A percentile compares a stretch with the other conserved stretches of the same genome.
Conservation (phyloP, 2,797 vertebrate genomes). For the Zalophus californianus region DNA sequence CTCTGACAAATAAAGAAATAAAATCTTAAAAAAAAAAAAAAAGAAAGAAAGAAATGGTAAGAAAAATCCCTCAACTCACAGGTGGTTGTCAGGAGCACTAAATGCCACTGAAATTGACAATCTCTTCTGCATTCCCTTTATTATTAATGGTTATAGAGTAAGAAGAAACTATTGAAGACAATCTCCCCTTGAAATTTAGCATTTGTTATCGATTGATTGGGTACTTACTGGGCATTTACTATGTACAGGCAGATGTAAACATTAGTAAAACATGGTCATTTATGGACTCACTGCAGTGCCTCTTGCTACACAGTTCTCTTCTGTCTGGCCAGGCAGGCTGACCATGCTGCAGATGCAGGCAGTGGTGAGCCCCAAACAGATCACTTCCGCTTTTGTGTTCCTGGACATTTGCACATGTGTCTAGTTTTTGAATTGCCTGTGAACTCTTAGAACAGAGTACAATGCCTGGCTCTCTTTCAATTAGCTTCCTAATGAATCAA, state of each 20-base stretch:
- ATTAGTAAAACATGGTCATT: background rate
- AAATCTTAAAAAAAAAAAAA: no score
- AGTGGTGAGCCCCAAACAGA: accelerated
- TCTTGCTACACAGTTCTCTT: background rate
- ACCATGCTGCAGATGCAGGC: no score
- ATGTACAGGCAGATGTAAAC: background rate
- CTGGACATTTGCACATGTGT: background rate
- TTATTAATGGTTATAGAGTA: background rate
- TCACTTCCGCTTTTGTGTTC: background rate
- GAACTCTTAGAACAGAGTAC: background rate
- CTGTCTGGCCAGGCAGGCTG: background rate
- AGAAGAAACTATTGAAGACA: background rate
- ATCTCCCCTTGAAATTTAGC: background rate
- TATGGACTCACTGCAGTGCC: no score
- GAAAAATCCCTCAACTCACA: background rate
- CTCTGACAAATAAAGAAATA: no score
- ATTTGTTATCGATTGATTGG: background rate
- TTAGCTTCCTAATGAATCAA: background rate
- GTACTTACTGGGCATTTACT: background rate
- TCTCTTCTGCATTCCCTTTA: background rate
- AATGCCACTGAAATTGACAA: background rate
- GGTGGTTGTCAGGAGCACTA: background rate
- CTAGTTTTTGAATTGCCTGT: background rate
- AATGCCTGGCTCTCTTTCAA: background rate
- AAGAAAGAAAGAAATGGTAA: background rate